phyloP scores from a whole-genome alignment of 2,888 invertebrate genomes.

The Pteria penguin region DNA sequence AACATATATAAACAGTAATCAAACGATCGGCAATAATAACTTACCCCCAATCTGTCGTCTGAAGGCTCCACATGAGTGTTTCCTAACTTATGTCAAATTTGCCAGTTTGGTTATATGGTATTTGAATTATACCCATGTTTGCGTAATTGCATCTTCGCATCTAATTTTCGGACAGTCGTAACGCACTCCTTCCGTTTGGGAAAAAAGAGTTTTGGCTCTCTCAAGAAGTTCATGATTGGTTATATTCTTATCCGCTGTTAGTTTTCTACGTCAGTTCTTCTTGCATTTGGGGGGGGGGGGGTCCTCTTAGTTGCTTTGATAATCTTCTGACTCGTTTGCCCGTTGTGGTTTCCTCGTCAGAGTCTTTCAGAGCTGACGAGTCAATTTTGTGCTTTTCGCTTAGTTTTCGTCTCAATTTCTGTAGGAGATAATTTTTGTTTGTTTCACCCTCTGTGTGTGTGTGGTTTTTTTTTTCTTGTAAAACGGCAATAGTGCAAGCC shows the following conservation, averaged over 20 bases:
- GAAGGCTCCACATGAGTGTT: no score
- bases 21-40: no score
- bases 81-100: no score
- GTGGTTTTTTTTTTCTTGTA: no score
- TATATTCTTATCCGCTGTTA: constrained; percentile 5
- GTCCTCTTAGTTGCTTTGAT: background rate
- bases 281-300: background rate
- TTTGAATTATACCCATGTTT: no score
- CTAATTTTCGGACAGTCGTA: constrained; percentile 9
- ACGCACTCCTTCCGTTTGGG: constrained; percentile 9
- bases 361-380: background rate
- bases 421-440: background rate
- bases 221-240: constrained; percentile 12
- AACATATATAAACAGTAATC: no score
- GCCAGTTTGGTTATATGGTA: no score
- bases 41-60: no score
- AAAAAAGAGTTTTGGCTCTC: constrained; percentile 19
- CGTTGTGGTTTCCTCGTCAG: no score
- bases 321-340: background rate
- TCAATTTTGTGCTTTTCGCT: constrained; percentile 21
- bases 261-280: constrained; percentile 8
- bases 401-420: background rate
- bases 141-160: no score
- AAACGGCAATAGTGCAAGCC: constrained; percentile 1
- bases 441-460: background rate